Conservation (phyloP, 1,140 invertebrate genomes). For the Holcopasites calliopsidis region DNA sequence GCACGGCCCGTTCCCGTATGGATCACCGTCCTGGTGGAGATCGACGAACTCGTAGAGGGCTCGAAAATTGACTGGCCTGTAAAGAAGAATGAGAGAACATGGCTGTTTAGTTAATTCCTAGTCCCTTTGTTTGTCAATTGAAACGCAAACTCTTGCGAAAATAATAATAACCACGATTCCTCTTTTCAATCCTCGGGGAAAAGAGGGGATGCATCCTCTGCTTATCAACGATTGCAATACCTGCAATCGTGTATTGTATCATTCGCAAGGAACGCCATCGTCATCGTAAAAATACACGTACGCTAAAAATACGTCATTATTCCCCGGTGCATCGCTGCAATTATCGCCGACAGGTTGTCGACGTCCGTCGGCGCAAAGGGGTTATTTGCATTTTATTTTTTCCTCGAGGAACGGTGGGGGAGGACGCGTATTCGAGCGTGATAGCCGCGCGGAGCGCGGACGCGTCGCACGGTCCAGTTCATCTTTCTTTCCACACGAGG, state of each 20-base stretch:
- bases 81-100: slow-evolving; percentile 64
- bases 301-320: slow-evolving; percentile 7
- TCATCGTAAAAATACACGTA: not conserved
- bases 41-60: slow-evolving; percentile 95
- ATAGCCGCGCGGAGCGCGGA: not conserved
- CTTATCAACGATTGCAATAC: not conserved
- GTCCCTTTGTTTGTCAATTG: too few relatives aligned
- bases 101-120: too few relatives aligned
- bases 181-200: too few relatives aligned
- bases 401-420: too few relatives aligned
- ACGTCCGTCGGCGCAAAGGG: not conserved
- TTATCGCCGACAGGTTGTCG: not conserved
- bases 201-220: not conserved
- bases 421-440: not conserved
- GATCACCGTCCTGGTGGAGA: slow-evolving; percentile 90
- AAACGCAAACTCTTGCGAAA: too few relatives aligned
- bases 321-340: not conserved
- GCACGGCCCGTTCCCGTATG: slow-evolving; percentile 84
- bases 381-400: slow-evolving; percentile 23
- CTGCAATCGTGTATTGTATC: too few relatives aligned
- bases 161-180: too few relatives aligned
- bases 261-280: too few relatives aligned
- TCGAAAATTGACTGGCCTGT: slow-evolving; percentile 89
- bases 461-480: slow-evolving; percentile 24
- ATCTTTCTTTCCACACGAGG: slow-evolving; percentile 12